Percentiles rank a stretch among this genome's conserved stretches.
phyloP scores from a whole-genome alignment of 2,797 vertebrate species.

The Ctenochaetus hawaiiensis region DNA sequence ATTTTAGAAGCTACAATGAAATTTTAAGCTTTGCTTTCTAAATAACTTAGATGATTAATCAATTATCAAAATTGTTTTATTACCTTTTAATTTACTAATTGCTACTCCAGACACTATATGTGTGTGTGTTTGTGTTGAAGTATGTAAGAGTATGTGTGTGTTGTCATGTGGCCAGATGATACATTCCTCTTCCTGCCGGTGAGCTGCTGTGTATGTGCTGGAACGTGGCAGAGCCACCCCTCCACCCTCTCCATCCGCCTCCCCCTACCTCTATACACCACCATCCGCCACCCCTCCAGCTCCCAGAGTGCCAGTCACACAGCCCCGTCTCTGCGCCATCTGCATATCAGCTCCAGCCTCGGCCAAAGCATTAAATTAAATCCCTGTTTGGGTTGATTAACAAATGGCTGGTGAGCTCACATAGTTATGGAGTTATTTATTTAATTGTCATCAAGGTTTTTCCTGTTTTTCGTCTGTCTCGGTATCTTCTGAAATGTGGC shows the following conservation, averaged over 20 bases:
- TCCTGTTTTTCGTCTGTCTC: slow-evolving; percentile 46
- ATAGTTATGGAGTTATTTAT: slow-evolving; percentile 79
- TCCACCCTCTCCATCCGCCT: slow-evolving; percentile 47
- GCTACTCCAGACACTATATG: no score
- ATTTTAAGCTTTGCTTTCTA: neutral
- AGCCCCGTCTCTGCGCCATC: slow-evolving; percentile 87
- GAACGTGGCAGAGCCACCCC: slow-evolving; percentile 77
- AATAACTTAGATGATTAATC: neutral
- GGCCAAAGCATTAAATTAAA: slow-evolving; percentile 90
- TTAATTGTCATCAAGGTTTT: slow-evolving; percentile 71
- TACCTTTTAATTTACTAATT: no score
- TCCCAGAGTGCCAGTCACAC: slow-evolving; percentile 85
- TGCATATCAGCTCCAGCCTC: slow-evolving; percentile 85
- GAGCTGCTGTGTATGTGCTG: slow-evolving; percentile 81
- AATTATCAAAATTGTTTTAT: neutral
- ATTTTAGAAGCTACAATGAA: neutral
- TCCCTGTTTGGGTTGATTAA: slow-evolving; percentile 90
- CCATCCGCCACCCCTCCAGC: slow-evolving; percentile 62
- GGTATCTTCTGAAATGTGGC: slow-evolving; percentile 31
- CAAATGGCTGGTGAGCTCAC: slow-evolving; percentile 88
- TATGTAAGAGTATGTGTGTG: slow-evolving; percentile 21
- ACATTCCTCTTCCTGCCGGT: slow-evolving; percentile 59
- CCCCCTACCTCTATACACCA: slow-evolving; percentile 60
- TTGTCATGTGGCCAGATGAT: slow-evolving; percentile 51
- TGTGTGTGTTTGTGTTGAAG: neutral